Evolutionary conservation across 1,140 invertebrate genomes (phyloP), one percentile per base, ranked within the genome.

Genomic region (Atta cephalotes): DNA sequence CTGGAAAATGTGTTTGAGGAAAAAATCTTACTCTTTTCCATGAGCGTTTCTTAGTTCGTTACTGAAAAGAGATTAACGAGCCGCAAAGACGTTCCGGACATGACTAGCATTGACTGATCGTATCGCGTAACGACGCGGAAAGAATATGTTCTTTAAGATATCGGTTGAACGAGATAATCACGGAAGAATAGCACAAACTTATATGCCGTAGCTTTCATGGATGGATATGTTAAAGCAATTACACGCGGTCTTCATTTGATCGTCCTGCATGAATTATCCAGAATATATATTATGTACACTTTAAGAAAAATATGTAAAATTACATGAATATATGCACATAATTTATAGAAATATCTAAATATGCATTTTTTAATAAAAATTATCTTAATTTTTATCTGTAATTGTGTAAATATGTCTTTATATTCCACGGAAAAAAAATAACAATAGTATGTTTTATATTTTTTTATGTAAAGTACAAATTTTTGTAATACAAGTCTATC

Each of bases 41-140:
- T 14, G 14, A 18, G 18, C 21, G 79, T 9, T 66, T n/a, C n/a
- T 60, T 58, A 35, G 14, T 14, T 81, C 51, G 35, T 16, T 10
- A 6, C 12, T 6, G 31, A 71, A 65, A 5, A 71, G 28, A 81
- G 28, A 81, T 81, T 81, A 81, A 81, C 65, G 65, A 81, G 51
- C 51, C 79, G 16, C 66, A 58, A 81, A 81, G 49, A 35, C 51
- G n/a, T 70, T 70, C 49, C 49, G n/a, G 18, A 56, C n/a, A 71
- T 31, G 65, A 81, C 51, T 58, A 45, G 65, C 51, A 71, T 81
- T 71, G 79, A 81, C 49, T 81, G 65, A 81, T 81, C 78, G 78
- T 71, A 81, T 81, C 51, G 21, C 35, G 51, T 35, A 81, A 81
- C 53, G 79, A 16, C 66, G 51, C 21, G 79, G 51, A 70, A 70